Evolutionary conservation across 1,140 invertebrate species (phyloP).

Genomic region (Drosophila oshimai): DNA sequence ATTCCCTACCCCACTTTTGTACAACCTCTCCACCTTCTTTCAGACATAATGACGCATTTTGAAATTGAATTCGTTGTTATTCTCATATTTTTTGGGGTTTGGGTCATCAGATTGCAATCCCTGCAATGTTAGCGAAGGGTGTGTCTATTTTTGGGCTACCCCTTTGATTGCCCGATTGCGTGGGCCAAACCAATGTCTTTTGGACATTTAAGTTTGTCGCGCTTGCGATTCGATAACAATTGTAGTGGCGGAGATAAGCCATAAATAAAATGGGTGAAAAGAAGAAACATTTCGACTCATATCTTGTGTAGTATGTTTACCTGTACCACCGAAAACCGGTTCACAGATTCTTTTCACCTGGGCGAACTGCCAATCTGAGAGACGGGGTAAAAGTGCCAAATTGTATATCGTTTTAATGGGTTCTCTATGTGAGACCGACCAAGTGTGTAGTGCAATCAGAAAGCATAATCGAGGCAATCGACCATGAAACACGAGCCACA

Average conservation of each 20-base stretch:
- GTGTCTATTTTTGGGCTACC: neutral
- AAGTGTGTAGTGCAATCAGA: constrained; percentile 43
- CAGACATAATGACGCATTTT: constrained; percentile 22
- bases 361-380: constrained; percentile 19
- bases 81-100: neutral
- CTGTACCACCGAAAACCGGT: constrained; percentile 47
- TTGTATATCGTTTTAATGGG: constrained; percentile 48
- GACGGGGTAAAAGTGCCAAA: constrained; percentile 65
- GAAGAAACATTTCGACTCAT: constrained; percentile 28
- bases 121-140: constrained; percentile 18
- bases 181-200: constrained; percentile 39
- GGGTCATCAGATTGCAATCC: constrained; percentile 45
- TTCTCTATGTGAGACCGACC: neutral
- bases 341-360: constrained; percentile 34
- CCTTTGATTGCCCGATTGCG: constrained; percentile 50
- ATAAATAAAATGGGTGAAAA: constrained; percentile 57
- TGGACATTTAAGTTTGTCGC: constrained; percentile 39
- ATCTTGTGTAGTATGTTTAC: constrained; percentile 24
- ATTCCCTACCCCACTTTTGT: neutral
- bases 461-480: constrained; percentile 69
- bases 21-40: neutral
- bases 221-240: constrained; percentile 51
- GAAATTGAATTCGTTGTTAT: constrained; percentile 8
- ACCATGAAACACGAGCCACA: constrained; percentile 50
- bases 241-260: constrained; percentile 55